Evolutionary conservation across 1,140 invertebrate genomes (phyloP), one percentile per base, ranked within the genome.

Genomic region (Cylas formicarius): DNA sequence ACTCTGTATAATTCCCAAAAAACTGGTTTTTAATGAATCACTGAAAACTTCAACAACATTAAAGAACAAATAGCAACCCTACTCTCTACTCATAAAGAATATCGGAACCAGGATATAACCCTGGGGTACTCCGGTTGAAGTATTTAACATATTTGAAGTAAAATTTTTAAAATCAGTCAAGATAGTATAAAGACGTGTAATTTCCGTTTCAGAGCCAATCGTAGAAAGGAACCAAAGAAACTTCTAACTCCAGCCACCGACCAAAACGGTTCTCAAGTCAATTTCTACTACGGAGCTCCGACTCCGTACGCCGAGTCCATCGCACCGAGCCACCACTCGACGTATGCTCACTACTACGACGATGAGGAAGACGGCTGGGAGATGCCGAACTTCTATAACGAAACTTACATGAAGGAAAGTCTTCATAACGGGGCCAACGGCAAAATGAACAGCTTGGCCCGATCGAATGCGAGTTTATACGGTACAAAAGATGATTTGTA

Each of bases 301-400:
- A 85, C 82, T 2, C 90, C 90, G 0, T 95, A 94, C 67, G 91
- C 90, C 16, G 91, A 94, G 64, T 90, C 86, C 19, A 93, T 94
- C 53, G 91, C 91, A 0, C 90, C 91, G 0, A 93, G 90, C 1
- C 90, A 94, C 67, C 90, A 95, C 60, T 92, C 88, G 23, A 93
- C 89, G 0, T 95, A 95, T 62, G 90, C 90, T 11, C 90, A 94
- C 64, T 95, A 94, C 65, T 95, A 94, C 57, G 86, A 90, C 63
- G 87, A 91, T 53, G 91, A 95, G 62, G 91, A 94, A 62, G 90
- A 93, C 53, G 90, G 90, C 9, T 94, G 90, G 90, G 90, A 94
- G 62, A 94, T 95, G 90, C 90, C 91, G 0, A 94, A 94, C 66
- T 94, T 94, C 65, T 95, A 95, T 66, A 94, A 94, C 67, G 90